Percentiles rank a stretch among this genome's conserved stretches.
phyloP scores from a whole-genome alignment of 2,113 vertebrate species.

The Cyprinus carpio region DNA sequence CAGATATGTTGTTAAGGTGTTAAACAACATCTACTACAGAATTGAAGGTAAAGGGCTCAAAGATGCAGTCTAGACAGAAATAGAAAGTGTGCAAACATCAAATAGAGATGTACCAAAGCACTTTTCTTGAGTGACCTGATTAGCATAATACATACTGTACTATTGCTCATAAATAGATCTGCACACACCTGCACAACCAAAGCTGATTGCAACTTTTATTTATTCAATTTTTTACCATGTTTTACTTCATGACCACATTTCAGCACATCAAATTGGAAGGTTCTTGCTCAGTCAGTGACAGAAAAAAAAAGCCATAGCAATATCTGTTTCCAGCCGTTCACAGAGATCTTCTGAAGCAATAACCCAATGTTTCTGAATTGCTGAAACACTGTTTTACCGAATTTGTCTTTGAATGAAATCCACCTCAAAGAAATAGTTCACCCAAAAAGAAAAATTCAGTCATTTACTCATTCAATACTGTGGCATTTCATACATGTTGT shows the following conservation, averaged over 20 bases:
- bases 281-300: neutral
- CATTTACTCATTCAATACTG: too few species aligned
- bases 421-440: too few species aligned
- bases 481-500: too few species aligned
- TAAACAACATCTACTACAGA: neutral
- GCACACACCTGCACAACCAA: neutral
- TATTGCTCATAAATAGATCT: neutral
- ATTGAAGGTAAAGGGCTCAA: neutral
- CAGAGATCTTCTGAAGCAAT: neutral
- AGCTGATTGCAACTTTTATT: neutral
- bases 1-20: constrained; percentile 40
- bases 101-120: neutral
- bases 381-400: too few species aligned
- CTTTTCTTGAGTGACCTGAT: neutral
- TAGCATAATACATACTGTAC: neutral
- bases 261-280: neutral
- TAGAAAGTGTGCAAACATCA: neutral
- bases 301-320: neutral
- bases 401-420: too few species aligned
- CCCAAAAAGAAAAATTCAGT: too few species aligned
- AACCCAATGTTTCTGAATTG: neutral
- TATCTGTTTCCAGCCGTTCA: neutral
- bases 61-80: neutral
- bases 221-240: neutral
- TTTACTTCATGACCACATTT: neutral